phyloP scores from a whole-genome alignment of 37 sponge, comb jelly and placozoan genomes.

The Cliona cf. orientalis region DNA sequence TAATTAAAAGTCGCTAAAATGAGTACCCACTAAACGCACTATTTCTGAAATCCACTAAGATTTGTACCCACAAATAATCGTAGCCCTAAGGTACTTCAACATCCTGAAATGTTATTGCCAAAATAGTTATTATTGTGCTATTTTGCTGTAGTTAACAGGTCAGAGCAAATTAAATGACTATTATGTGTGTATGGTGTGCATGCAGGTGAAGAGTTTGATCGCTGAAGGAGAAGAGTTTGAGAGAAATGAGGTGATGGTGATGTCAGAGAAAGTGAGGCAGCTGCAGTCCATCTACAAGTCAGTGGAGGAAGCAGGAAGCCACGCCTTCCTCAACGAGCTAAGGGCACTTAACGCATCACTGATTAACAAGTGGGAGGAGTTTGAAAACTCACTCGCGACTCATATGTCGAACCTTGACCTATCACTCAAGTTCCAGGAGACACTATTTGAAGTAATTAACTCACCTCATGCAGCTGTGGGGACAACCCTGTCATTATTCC shows the following conservation, averaged over 20 bases:
- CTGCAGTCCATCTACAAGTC: background rate
- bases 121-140: too few species aligned
- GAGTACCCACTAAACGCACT: too few species aligned
- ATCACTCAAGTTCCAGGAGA: constrained; percentile 36
- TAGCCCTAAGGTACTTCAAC: too few species aligned
- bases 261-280: constrained; percentile 9
- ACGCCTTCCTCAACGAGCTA: constrained; percentile 25
- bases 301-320: constrained; percentile 21
- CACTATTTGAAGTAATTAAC: constrained; percentile 11
- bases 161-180: too few species aligned
- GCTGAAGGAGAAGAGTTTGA: constrained; percentile 1
- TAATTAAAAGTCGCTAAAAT: too few species aligned
- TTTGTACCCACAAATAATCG: too few species aligned
- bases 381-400: constrained; percentile 15
- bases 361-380: constrained; percentile 24
- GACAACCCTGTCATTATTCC: background rate
- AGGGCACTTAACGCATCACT: constrained; percentile 13
- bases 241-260: background rate
- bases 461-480: background rate
- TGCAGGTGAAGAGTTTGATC: background rate
- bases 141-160: too few species aligned
- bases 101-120: too few species aligned
- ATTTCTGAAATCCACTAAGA: too few species aligned
- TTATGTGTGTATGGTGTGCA: too few species aligned
- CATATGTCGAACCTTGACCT: constrained; percentile 24